Evolutionary conservation across 2,888 invertebrate genomes (phyloP).

Genomic region (Tethea ocularis): DNA sequence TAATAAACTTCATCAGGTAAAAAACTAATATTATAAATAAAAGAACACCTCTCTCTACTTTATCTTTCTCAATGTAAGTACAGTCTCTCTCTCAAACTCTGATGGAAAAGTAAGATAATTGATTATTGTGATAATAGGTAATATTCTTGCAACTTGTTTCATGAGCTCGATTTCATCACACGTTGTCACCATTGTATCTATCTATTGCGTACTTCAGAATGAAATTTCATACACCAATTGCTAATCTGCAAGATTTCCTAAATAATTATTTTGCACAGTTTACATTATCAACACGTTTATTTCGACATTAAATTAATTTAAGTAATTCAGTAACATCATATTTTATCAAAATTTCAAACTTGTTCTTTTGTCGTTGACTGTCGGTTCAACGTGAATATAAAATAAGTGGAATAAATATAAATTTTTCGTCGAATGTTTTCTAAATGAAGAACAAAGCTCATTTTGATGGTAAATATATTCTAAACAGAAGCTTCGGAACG

Average conservation of each 20-base stretch:
- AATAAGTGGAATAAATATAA: slow-evolving; percentile 37
- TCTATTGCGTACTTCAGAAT: slow-evolving; percentile 35
- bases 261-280: not conserved
- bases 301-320: not conserved
- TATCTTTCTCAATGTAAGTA: slow-evolving; percentile 19
- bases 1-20: too few species aligned
- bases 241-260: slow-evolving; percentile 2
- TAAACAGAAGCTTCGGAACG: slow-evolving; percentile 63
- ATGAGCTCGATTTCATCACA: slow-evolving; percentile 48
- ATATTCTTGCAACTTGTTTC: slow-evolving; percentile 42
- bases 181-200: slow-evolving; percentile 43
- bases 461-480: slow-evolving; percentile 73
- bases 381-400: slow-evolving; percentile 13
- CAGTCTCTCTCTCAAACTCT: slow-evolving; percentile 21
- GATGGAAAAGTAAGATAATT: slow-evolving; percentile 32
- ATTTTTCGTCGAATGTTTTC: slow-evolving; percentile 45
- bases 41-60: not conserved
- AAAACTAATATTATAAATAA: too few species aligned
- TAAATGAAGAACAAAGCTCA: slow-evolving; percentile 48
- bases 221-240: slow-evolving; percentile 6
- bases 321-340: slow-evolving; percentile 1
- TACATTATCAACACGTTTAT: not conserved
- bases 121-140: slow-evolving; percentile 34
- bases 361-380: not conserved
- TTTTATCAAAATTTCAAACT: not conserved